phyloP scores from a whole-genome alignment of 1,140 invertebrate species.

The Ceratitis capitata region DNA sequence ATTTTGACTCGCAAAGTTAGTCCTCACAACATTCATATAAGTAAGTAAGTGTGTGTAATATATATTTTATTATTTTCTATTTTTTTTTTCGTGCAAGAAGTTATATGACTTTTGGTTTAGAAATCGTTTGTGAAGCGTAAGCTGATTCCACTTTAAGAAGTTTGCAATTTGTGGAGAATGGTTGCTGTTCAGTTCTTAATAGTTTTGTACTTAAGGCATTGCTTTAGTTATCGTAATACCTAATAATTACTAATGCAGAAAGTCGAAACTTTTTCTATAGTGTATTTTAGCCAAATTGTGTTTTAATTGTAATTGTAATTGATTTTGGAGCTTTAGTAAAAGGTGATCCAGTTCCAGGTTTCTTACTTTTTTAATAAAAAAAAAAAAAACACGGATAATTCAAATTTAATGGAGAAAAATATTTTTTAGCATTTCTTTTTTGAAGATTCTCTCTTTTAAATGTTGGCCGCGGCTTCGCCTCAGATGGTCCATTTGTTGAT shows the following conservation, averaged over 20 bases:
- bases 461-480: too few species aligned
- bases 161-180: neutral
- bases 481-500: too few species aligned
- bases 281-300: neutral
- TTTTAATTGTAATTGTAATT: neutral
- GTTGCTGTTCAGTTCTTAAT: neutral
- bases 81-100: neutral
- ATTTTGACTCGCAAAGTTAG: neutral
- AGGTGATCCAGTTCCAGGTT: too few species aligned
- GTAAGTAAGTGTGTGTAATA: too few species aligned
- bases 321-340: neutral
- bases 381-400: too few species aligned
- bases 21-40: neutral
- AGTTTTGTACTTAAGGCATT: neutral
- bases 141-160: neutral
- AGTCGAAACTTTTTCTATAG: neutral
- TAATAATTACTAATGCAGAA: neutral
- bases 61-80: neutral
- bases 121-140: neutral
- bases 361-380: too few species aligned
- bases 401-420: too few species aligned
- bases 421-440: too few species aligned
- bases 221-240: neutral
- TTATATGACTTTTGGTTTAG: neutral
- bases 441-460: too few species aligned